Conservation (phyloP, 64 coral and sea anemone species). For the Pachyseris speciosa region DNA sequence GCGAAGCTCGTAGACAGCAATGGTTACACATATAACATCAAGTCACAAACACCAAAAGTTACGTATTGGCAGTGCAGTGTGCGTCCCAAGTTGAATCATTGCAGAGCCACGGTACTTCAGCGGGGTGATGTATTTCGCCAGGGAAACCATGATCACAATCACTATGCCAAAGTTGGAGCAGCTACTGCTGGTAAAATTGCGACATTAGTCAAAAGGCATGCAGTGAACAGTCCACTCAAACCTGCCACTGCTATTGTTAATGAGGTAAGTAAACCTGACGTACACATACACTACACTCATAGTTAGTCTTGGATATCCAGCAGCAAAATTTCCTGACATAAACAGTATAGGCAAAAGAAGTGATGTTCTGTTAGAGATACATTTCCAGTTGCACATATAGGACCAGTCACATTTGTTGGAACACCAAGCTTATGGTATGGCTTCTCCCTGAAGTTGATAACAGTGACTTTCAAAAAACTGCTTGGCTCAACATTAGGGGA, state of each 20-base stretch:
- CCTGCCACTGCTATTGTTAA: conserved; percentile 3
- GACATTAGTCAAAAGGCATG: neutral
- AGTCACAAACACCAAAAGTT: neutral
- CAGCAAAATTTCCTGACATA: no score
- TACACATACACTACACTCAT: no score
- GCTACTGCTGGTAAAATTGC: neutral
- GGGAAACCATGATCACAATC: neutral
- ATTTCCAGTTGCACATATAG: no score
- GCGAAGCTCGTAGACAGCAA: conserved; percentile 27
- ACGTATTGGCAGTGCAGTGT: conserved; percentile 1
- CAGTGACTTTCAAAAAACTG: no score
- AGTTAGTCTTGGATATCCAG: no score
- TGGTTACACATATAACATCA: conserved; percentile 19
- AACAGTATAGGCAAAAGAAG: no score
- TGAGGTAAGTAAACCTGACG: neutral
- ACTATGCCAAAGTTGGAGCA: neutral
- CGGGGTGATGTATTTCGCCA: neutral
- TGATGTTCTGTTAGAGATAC: no score
- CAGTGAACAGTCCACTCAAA: neutral
- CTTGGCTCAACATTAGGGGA: no score
- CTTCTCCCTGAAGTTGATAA: no score
- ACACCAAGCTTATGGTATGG: no score
- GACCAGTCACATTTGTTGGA: no score
- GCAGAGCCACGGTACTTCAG: neutral
- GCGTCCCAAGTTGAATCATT: neutral